Evolutionary conservation across 2,113 vertebrate genomes (phyloP).

Genomic region (Passer domesticus): DNA sequence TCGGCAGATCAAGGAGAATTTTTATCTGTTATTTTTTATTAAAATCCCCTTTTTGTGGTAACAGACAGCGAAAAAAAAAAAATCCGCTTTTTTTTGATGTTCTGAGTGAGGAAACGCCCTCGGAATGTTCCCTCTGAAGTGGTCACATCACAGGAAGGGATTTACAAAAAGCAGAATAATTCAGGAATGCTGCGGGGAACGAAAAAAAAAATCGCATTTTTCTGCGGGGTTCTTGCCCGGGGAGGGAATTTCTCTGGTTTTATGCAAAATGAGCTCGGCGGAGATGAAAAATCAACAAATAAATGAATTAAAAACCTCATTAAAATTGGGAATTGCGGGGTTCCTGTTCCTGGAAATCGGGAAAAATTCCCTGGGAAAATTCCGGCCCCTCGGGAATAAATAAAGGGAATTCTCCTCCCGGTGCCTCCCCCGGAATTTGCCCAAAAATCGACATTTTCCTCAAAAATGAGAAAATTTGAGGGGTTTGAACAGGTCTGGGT

Average conservation of each 20-base stretch:
- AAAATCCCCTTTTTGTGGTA: not conserved
- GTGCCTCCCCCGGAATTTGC: not conserved
- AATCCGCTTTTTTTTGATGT: not conserved
- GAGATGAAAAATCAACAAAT: not conserved
- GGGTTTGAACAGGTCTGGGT: not conserved
- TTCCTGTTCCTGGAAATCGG: not conserved
- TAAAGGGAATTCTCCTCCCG: not conserved
- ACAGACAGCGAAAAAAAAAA: not conserved
- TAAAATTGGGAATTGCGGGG: not conserved
- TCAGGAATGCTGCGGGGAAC: not conserved
- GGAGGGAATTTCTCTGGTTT: not conserved
- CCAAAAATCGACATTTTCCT: not conserved
- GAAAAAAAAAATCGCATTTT: not conserved
- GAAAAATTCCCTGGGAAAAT: not conserved
- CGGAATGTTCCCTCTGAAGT: not conserved
- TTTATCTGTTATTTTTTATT: constrained; percentile 51
- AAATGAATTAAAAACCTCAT: not conserved
- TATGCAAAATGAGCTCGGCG: not conserved
- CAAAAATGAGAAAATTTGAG: rapidly evolving
- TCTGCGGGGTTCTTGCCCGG: not conserved
- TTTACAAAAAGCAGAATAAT: not conserved
- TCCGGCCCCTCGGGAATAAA: not conserved
- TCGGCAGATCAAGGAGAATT: constrained; percentile 39
- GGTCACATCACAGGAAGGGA: not conserved
- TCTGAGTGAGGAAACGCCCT: not conserved